Base-by-base conservation (phyloP, 2,888 invertebrate genomes). In the Ariolimax columbianus region DNA sequence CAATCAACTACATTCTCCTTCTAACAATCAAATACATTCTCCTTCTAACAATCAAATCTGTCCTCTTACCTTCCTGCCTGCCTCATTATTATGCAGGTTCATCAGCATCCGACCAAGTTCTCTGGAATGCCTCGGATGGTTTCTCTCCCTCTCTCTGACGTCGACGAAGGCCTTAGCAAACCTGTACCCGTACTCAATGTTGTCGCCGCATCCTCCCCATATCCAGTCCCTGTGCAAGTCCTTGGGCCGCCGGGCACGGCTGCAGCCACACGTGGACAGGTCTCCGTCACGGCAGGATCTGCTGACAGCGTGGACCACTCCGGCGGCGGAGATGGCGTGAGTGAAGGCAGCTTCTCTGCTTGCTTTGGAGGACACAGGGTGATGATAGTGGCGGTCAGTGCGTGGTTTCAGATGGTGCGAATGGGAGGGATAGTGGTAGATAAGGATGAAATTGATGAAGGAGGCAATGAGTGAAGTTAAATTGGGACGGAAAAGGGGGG, bases 181-280 rank as follows among this genome's bases (percentile, higher is more conserved):
- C 94, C 97, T 97, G 95, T 89, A 93, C 83, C 93, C 93, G 94
- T 98, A 98, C 94, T 98, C 97, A 84, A 98, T 96, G 95, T 99
- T 98, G 94, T 99, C 99, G 0, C 98, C 99, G 92, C 98, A 99
- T 40, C 99, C 99, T 47, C 98, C 98, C 99, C 99, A 99, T 78
- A 97, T 96, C 98, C 98, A 99, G 92, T 98, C 98, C 83, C 96
- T 95, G 91, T 97, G 96, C 84, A 98, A 95, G 93, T 97, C 97
- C 90, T 96, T 96, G 14, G 98, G 98, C 75, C 98, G 95, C 7
- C 96, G 95, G 78, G 97, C 96, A 36, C 96, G 95, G 79, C 97
- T 97, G 94, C 99, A 99, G 40, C 97, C 97, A 93, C 99, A 99
- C 81, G 97, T 97, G 4, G 97, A 95, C 84, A 98, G 95, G 87